Conservation (phyloP, 2,797 vertebrate genomes). For the Discoglossus pictus region DNA sequence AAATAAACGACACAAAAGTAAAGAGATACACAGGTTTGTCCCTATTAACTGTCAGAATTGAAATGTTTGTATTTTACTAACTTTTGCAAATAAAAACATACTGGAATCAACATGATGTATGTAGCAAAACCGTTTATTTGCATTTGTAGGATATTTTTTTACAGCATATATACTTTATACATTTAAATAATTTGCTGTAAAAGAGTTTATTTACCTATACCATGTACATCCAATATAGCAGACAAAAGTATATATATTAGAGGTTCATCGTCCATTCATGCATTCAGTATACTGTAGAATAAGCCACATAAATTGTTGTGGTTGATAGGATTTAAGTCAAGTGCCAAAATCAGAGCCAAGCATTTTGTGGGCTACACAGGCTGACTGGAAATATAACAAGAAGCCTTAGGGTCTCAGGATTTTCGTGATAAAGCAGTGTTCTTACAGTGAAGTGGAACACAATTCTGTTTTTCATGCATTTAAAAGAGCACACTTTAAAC, state of each 20-base stretch:
- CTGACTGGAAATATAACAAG: constrained; percentile 37
- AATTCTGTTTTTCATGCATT: too few species aligned
- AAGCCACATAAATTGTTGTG: constrained; percentile 48
- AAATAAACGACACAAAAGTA: too few species aligned
- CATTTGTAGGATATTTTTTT: too few species aligned
- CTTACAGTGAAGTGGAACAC: too few species aligned
- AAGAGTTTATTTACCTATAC: constrained; percentile 25
- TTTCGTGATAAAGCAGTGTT: constrained; percentile 43
- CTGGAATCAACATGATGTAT: too few species aligned
- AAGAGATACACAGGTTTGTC: too few species aligned
- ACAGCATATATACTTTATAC: too few species aligned
- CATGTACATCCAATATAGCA: constrained; percentile 14
- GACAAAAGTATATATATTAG: constrained; percentile 19
- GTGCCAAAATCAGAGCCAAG: constrained; percentile 47
- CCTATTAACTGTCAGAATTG: too few species aligned
- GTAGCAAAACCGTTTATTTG: too few species aligned
- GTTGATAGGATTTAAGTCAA: constrained; percentile 24
- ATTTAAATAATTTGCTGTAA: constrained; percentile 4
- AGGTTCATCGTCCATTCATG: constrained; percentile 20
- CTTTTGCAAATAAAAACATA: too few species aligned
- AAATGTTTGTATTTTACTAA: too few species aligned
- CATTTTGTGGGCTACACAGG: constrained; percentile 42
- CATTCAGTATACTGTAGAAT: constrained; percentile 39
- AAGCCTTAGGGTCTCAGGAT: constrained; percentile 13
- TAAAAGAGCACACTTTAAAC: too few species aligned